These are phyloP conservation scores for Sus scrofa DNA, from an alignment of 2,113 vertebrate species.

Conservation along the genomic window T2T-Sscrofa CM000826.6:103072001-103072500, in stretches of 20 bases:
- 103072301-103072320: too few species aligned
- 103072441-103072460: too few species aligned
- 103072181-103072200: neutral
- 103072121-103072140: neutral
- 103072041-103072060: neutral
- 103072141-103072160: neutral
- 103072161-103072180: neutral
- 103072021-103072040: neutral
- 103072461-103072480: too few species aligned
- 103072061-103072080: neutral
- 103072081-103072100: neutral
- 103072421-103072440: too few species aligned
- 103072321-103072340: too few species aligned
- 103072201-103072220: conserved; percentile 33
- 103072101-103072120: neutral
- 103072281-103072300: too few species aligned
- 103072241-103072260: neutral
- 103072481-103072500: too few species aligned
- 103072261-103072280: neutral
- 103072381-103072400: too few species aligned
- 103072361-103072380: too few species aligned
- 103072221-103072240: neutral
- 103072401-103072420: too few species aligned
- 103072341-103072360: too few species aligned
- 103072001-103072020: neutral